Evolutionary conservation across 2,797 vertebrate species (phyloP).

Genomic region (Phrynocephalus forsythii): DNA sequence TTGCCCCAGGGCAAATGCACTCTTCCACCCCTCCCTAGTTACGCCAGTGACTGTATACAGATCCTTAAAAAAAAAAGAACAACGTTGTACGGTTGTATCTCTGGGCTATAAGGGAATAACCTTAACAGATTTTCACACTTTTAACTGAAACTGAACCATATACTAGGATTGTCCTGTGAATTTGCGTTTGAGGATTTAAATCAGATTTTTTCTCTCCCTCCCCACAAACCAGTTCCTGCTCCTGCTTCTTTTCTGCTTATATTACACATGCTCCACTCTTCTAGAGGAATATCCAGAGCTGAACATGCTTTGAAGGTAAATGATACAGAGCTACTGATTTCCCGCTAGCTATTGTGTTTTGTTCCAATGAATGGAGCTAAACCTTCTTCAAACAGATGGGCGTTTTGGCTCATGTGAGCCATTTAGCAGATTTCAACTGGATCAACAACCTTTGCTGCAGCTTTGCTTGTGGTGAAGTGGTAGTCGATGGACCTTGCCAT

Average conservation of each 20-base stretch:
- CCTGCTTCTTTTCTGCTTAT: neutral
- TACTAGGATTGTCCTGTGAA: too few species aligned
- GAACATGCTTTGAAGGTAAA: neutral
- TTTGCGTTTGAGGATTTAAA: too few species aligned
- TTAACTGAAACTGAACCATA: too few species aligned
- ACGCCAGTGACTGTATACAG: neutral
- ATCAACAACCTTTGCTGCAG: neutral
- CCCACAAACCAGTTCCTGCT: neutral
- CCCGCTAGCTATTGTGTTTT: neutral
- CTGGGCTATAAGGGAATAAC: neutral
- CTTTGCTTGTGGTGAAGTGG: neutral
- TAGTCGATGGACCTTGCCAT: neutral
- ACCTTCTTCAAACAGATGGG: slow-evolving; percentile 6
- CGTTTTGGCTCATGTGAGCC: neutral
- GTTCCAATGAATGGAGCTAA: neutral
- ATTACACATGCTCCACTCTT: neutral
- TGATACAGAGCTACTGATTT: neutral
- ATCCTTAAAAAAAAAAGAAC: neutral
- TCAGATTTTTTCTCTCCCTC: too few species aligned
- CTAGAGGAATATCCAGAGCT: neutral
- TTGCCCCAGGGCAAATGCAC: too few species aligned
- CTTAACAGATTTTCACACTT: neutral
- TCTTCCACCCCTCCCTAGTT: too few species aligned
- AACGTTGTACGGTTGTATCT: neutral
- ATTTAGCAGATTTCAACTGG: neutral